Conservation (phyloP, 2,888 invertebrate species). For the Altica lythri region DNA sequence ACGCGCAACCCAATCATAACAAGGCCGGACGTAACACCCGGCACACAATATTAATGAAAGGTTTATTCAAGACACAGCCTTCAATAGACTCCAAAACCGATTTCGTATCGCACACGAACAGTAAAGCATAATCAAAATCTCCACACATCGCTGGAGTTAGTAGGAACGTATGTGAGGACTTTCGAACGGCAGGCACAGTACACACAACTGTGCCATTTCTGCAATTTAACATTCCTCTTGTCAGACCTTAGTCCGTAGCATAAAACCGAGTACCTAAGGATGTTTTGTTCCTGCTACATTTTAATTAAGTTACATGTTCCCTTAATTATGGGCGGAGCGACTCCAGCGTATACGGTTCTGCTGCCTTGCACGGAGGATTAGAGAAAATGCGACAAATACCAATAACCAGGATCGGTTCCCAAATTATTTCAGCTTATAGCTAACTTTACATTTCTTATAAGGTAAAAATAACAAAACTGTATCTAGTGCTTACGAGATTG, state of each 20-base stretch:
- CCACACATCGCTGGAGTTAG: neutral
- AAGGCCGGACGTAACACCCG: too few species aligned
- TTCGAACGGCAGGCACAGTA: neutral
- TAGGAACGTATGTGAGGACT: neutral
- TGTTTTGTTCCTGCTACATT: constrained; percentile 25
- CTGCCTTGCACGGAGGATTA: constrained; percentile 2
- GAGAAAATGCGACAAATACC: constrained; percentile 4
- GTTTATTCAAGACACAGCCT: neutral
- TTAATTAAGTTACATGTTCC: constrained; percentile 29
- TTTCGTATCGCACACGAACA: neutral
- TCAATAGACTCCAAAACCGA: neutral
- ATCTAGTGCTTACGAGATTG: too few species aligned
- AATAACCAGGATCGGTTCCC: neutral
- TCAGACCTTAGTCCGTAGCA: constrained; percentile 19
- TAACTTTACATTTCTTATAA: neutral
- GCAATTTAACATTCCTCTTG: constrained; percentile 18
- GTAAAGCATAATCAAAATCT: constrained; percentile 11
- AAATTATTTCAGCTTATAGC: neutral
- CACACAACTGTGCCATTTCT: constrained; percentile 10
- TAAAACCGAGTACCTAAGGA: constrained; percentile 22
- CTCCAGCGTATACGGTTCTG: neutral
- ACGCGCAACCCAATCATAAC: too few species aligned
- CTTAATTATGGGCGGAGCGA: constrained; percentile 21
- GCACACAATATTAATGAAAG: neutral
- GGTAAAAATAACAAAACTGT: too few species aligned